These are phyloP conservation scores for Macropodus opercularis DNA, from an alignment of 2,797 vertebrate species.

Conservation along the genomic window DNA sequence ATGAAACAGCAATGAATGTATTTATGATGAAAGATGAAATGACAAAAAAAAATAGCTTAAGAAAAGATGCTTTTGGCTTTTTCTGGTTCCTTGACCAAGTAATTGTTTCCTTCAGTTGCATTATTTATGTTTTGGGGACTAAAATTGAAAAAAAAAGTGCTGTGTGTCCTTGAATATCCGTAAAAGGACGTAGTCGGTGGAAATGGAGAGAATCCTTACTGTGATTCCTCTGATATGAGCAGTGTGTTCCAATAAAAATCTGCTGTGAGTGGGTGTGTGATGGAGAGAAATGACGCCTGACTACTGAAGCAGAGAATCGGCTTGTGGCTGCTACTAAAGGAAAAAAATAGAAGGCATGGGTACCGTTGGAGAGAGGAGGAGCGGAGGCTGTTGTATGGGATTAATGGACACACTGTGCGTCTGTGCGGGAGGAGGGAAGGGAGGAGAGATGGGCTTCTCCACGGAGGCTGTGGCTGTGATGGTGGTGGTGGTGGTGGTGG, in stretches of 20 bases:
- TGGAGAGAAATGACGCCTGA: constrained; percentile 38
- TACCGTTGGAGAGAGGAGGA: constrained; percentile 53
- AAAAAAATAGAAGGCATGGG: constrained; percentile 10
- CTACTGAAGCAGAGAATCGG: constrained; percentile 31
- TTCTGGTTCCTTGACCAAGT: too few relatives aligned
- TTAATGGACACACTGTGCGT: constrained; percentile 63
- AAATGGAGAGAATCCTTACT: constrained; percentile 7
- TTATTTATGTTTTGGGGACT: too few relatives aligned
- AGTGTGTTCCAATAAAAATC: constrained; percentile 21
- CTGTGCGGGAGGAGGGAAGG: constrained; percentile 40
- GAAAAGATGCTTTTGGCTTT: too few relatives aligned
- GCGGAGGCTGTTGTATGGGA: constrained; percentile 52
- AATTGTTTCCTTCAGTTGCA: too few relatives aligned
- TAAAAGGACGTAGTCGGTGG: constrained; percentile 28
- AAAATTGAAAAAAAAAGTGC: background rate
- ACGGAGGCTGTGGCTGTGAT: constrained; percentile 47
- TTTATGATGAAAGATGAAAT: too few relatives aligned
- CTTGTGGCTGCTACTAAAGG: constrained; percentile 40
- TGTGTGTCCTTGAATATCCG: constrained; percentile 47
- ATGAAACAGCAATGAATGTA: too few relatives aligned
- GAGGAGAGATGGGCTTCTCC: constrained; percentile 68
- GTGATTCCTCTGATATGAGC: constrained; percentile 12
- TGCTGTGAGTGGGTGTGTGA: constrained; percentile 18
- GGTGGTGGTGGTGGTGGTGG: constrained; percentile 32
- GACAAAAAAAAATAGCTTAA: too few relatives aligned